Base-by-base conservation (phyloP, 2,888 invertebrate species). In the Nasonia oneida region DNA sequence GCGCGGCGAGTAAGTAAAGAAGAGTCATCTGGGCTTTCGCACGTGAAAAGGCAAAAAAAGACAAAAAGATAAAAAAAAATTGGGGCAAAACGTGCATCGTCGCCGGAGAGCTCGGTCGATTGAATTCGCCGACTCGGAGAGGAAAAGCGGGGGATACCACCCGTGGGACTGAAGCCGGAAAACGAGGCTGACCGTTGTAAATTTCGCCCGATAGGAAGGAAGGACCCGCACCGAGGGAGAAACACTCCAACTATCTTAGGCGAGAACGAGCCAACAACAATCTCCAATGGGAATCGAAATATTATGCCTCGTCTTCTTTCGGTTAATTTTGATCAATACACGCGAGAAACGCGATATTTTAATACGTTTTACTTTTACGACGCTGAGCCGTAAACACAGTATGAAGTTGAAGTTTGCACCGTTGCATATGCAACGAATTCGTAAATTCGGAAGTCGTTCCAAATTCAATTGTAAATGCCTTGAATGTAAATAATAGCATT, bases 161-260 rank as follows among this genome's bases (percentile, higher is more conserved):
- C 77, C 76, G 23, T 77, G 81, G 71, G 73, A 81, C 64, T 77
- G 64, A 4, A 39, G 37, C 33, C 29, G 70, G 86, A 83, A 84
- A 86, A 85, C 85, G 67, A 87, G 75, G 84, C 78, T 85, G 78
- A 78, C 85, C 74, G 82, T 84, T 85, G 87, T 88, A 88, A 88
- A 87, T 87, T 88, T 84, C 67, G 47, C 57, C 37, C 86, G 82
- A 85, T 82, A 84, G 67, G 64, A 57, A 80, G 74, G 67, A 84
- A 80, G 80, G 67, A 75, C 37, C 29, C 73, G 18, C 64, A 4
- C 10, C 2, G 47, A 12, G 57, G 2, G 57, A 61, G 74, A 75
- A 50, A 77, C 61, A 37, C 50, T 29, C 6, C 80, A 80, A 84
- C 80, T 80, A 75, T 53, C 67, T 76, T 75, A 70, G 50, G 29